Conservation (phyloP, 2,797 vertebrate species). For the Scolopax bukidnonensis region DNA sequence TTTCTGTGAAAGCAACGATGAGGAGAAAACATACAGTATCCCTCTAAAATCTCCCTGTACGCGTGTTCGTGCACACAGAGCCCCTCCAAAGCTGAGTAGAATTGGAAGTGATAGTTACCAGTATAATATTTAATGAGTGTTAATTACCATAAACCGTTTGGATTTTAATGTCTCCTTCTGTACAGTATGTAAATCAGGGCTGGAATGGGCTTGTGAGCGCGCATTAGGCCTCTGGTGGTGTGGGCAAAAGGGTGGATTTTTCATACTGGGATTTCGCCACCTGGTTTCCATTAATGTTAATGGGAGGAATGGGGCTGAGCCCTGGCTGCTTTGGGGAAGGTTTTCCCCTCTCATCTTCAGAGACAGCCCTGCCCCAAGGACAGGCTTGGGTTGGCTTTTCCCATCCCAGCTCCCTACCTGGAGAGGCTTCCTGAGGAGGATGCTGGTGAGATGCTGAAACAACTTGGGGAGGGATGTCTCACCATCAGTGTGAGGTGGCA, state of each 20-base stretch:
- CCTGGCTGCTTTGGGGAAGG: not conserved
- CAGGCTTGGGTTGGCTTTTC: not conserved
- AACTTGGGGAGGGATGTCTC: fast-evolving
- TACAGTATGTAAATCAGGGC: slow-evolving; percentile 47
- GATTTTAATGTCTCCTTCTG: slow-evolving; percentile 62
- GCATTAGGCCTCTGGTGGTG: not conserved
- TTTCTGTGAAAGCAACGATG: not conserved
- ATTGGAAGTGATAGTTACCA: slow-evolving; percentile 51
- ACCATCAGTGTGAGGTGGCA: fast-evolving
- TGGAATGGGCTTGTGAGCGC: not conserved
- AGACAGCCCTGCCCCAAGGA: not conserved
- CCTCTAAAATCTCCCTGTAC: not conserved
- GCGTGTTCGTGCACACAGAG: not conserved
- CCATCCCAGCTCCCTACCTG: not conserved
- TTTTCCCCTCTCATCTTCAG: not conserved
- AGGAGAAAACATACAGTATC: not conserved
- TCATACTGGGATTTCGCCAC: not conserved
- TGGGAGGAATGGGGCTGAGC: not conserved
- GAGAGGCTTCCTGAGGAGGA: not conserved
- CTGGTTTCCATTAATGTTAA: not conserved
- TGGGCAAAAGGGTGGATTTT: not conserved
- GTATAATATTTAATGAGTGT: slow-evolving; percentile 51
- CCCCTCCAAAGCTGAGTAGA: slow-evolving; percentile 37
- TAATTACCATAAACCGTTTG: slow-evolving; percentile 54
- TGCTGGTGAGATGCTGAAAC: fast-evolving